Percentiles rank a stretch among this genome's conserved stretches.
Evolutionary conservation across 2,113 vertebrate genomes (phyloP).

Genomic region (Rhabdomys dilectus): DNA sequence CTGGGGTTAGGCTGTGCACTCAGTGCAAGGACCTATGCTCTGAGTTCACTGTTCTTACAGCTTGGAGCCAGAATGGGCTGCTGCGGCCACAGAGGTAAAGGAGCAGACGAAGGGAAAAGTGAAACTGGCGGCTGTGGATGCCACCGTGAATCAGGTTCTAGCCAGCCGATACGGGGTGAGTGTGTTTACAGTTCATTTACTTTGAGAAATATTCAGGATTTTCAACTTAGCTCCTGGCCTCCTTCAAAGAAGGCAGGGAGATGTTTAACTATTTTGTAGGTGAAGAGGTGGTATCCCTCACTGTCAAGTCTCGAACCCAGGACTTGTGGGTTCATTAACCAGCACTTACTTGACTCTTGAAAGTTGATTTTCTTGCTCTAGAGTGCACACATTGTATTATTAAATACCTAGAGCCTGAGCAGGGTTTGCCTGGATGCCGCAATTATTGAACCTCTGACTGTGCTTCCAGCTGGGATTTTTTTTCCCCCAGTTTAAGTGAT

Average conservation of each 20-base stretch:
- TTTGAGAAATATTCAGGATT: rapidly evolving
- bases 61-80: slow-evolving; percentile 97
- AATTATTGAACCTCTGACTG: not conserved
- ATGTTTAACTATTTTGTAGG: not conserved
- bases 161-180: slow-evolving; percentile 94
- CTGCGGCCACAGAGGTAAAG: slow-evolving; percentile 94
- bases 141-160: slow-evolving; percentile 93
- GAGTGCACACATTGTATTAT: not conserved
- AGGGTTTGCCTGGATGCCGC: not conserved
- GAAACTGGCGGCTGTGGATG: slow-evolving; percentile 95
- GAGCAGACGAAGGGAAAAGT: slow-evolving; percentile 97
- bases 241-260: not conserved
- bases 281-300: not conserved
- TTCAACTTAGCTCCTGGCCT: too few relatives aligned
- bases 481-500: not conserved
- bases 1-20: not conserved
- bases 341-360: not conserved
- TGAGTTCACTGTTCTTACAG: slow-evolving; percentile 79
- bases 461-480: too few relatives aligned
- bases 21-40: not conserved
- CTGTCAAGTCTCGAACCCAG: not conserved
- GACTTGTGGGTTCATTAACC: not conserved
- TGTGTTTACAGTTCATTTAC: not conserved
- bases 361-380: not conserved
- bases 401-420: too few relatives aligned